Evolutionary conservation across 2,888 invertebrate species (phyloP).

Genomic region (Macrophya annulata): DNA sequence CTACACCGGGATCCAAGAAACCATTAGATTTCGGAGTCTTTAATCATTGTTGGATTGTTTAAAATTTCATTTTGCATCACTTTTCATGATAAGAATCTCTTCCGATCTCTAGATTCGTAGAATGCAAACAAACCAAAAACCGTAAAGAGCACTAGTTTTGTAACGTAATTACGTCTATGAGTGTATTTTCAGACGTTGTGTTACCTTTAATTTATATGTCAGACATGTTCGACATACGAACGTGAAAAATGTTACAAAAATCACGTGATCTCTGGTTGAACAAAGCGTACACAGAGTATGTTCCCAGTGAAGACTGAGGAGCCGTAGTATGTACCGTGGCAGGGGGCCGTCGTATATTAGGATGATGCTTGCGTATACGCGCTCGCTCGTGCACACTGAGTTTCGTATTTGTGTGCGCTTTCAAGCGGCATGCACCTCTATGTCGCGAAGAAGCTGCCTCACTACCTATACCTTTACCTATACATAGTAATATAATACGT

Average conservation of each 20-base stretch:
- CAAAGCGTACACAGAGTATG: slow-evolving; percentile 44
- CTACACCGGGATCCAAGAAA: neutral
- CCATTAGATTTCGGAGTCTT: neutral
- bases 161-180: neutral
- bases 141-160: neutral
- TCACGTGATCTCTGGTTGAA: slow-evolving; percentile 49
- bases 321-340: slow-evolving; percentile 44
- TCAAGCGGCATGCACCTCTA: slow-evolving; percentile 27
- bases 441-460: slow-evolving; percentile 37
- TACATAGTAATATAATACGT: neutral
- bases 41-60: neutral
- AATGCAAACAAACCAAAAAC: neutral
- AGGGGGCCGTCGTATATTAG: slow-evolving; percentile 56
- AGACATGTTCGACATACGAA: neutral
- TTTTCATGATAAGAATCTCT: too few species aligned
- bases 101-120: neutral
- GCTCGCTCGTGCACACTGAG: slow-evolving; percentile 16
- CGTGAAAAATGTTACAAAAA: neutral
- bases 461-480: neutral
- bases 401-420: slow-evolving; percentile 33
- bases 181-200: neutral
- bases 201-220: neutral
- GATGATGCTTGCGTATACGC: slow-evolving; percentile 50
- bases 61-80: neutral
- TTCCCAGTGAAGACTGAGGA: slow-evolving; percentile 8